Evolutionary conservation across 1,140 invertebrate species (phyloP).

Genomic region (Myzus persicae): DNA sequence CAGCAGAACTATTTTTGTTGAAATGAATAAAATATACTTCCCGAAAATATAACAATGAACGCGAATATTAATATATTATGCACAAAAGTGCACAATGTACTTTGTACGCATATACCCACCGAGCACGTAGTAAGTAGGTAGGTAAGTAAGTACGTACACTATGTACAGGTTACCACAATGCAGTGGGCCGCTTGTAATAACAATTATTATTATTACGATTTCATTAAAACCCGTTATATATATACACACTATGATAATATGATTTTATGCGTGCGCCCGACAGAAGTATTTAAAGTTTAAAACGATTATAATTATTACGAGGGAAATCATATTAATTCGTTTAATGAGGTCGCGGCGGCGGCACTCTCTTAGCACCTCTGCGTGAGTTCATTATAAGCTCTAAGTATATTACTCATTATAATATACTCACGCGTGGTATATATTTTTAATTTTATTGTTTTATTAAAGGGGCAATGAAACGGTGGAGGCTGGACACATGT

Average conservation of each 20-base stretch:
- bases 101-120: too few relatives aligned
- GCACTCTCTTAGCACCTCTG: conserved; percentile 36
- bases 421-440: not conserved
- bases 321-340: conserved; percentile 10
- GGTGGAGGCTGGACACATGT: not conserved
- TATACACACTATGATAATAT: not conserved
- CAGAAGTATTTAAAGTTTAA: conserved; percentile 19
- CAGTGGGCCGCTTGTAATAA: not conserved
- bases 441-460: conserved; percentile 36
- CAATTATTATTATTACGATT: conserved; percentile 6
- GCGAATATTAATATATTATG: not conserved
- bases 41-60: not conserved
- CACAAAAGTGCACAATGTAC: not conserved
- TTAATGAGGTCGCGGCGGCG: not conserved
- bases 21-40: not conserved
- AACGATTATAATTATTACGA: not conserved
- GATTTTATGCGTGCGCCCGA: not conserved
- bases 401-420: not conserved
- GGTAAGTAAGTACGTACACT: not conserved
- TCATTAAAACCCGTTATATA: not conserved
- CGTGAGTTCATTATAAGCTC: not conserved
- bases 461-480: conserved; percentile 42
- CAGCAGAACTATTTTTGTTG: too few relatives aligned
- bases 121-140: not conserved
- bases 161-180: not conserved